Evolutionary conservation across 1,140 invertebrate genomes (phyloP).

Genomic region (Pseudomyrmex sp.): DNA sequence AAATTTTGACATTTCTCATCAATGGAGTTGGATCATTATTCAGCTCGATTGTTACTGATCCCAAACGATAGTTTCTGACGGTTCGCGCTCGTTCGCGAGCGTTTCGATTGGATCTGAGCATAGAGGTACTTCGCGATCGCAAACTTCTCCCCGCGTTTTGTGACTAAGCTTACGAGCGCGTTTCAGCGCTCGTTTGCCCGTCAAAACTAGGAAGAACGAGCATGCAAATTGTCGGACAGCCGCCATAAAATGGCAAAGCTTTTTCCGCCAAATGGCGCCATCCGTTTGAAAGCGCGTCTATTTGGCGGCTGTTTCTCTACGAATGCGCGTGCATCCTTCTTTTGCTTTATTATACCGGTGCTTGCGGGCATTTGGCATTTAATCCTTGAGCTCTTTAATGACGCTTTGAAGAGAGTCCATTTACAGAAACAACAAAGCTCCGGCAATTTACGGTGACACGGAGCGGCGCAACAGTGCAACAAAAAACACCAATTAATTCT

Average conservation of each 20-base stretch:
- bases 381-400: constrained; percentile 39
- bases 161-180: constrained; percentile 56
- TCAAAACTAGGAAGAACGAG: constrained; percentile 57
- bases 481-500: constrained; percentile 7
- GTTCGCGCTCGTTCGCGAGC: not conserved
- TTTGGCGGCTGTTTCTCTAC: constrained; percentile 42
- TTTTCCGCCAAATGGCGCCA: constrained; percentile 57
- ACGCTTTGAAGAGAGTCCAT: not conserved
- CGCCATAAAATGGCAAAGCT: constrained; percentile 51
- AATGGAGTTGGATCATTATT: constrained; percentile 28
- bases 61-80: not conserved
- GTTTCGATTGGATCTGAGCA: not conserved
- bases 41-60: constrained; percentile 21
- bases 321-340: constrained; percentile 30
- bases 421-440: not conserved
- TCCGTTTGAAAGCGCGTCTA: constrained; percentile 55
- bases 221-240: constrained; percentile 49
- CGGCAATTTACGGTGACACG: not conserved
- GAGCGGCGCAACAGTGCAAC: not conserved
- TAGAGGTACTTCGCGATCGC: constrained; percentile 15
- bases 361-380: constrained; percentile 7
- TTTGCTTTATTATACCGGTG: constrained; percentile 19
- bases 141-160: constrained; percentile 22
- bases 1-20: constrained; percentile 3
- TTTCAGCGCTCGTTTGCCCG: constrained; percentile 53